Conservation (phyloP, 2,113 vertebrate genomes). For the Ploceus nigricollis region DNA sequence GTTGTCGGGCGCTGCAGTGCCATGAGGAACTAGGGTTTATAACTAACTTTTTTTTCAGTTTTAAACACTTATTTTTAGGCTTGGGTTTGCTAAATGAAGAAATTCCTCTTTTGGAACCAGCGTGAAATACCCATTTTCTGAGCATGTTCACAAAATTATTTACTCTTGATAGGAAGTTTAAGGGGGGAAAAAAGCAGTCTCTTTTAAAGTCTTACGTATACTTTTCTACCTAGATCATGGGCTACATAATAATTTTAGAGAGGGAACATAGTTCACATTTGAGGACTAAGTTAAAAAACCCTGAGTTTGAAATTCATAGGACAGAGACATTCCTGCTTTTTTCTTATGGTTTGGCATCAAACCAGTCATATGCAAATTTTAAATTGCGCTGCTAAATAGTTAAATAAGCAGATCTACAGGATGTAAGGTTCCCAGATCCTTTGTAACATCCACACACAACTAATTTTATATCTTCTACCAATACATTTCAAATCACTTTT, state of each 20-base stretch:
- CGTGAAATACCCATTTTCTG: not conserved
- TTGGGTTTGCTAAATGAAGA: slow-evolving; percentile 35
- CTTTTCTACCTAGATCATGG: not conserved
- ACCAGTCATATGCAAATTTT: slow-evolving; percentile 53
- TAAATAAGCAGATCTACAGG: slow-evolving; percentile 52
- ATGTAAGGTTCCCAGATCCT: slow-evolving; percentile 45
- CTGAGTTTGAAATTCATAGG: slow-evolving; percentile 18
- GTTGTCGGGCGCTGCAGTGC: not conserved
- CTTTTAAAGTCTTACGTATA: not conserved
- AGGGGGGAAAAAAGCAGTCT: not conserved
- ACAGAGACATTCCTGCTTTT: slow-evolving; percentile 28
- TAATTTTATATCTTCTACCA: slow-evolving; percentile 57
- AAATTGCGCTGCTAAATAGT: slow-evolving; percentile 60
- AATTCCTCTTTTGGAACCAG: slow-evolving; percentile 4
- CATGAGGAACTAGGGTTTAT: not conserved
- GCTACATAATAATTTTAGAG: slow-evolving; percentile 15
- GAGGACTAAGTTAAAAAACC: not conserved
- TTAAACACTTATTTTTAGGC: not conserved
- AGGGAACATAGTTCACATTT: not conserved
- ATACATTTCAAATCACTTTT: slow-evolving; percentile 49
- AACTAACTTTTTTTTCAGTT: not conserved
- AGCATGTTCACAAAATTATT: not conserved
- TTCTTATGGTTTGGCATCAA: slow-evolving; percentile 54
- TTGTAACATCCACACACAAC: slow-evolving; percentile 38
- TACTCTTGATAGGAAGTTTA: not conserved